phyloP scores from a whole-genome alignment of 1,140 invertebrate species.

The Panulirus ornatus region DNA sequence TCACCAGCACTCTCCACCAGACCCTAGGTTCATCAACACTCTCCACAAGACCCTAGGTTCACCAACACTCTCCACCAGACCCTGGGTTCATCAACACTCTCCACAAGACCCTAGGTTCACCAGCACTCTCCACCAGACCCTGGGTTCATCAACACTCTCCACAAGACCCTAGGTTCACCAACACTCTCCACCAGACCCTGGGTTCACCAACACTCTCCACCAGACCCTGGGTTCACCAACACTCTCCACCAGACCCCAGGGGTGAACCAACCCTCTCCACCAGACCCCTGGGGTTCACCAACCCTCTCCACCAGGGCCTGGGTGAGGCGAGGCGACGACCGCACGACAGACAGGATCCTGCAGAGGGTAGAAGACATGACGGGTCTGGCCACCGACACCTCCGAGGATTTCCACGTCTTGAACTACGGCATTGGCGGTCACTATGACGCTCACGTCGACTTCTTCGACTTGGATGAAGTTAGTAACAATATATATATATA shows the following conservation, averaged over 20 bases:
- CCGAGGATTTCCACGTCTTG: constrained; percentile 74
- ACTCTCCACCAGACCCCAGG: not conserved
- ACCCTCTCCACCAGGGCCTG: constrained; percentile 53
- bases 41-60: too few relatives aligned
- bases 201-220: not conserved
- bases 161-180: not conserved
- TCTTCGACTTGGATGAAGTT: constrained; percentile 73
- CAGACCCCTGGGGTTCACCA: not conserved
- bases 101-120: not conserved
- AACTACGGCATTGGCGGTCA: constrained; percentile 76
- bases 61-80: not conserved
- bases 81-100: not conserved
- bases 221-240: not conserved
- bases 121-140: not conserved
- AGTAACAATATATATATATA: too few relatives aligned
- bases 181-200: not conserved
- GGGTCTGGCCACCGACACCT: constrained; percentile 60
- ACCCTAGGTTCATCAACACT: not conserved
- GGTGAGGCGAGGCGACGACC: constrained; percentile 54
- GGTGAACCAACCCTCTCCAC: not conserved
- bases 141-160: not conserved
- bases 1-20: not conserved
- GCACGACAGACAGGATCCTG: constrained; percentile 54
- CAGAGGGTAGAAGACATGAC: constrained; percentile 70
- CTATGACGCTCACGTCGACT: constrained; percentile 75